phyloP scores from a whole-genome alignment of 2,113 vertebrate genomes.

The Catagonus wagneri region DNA sequence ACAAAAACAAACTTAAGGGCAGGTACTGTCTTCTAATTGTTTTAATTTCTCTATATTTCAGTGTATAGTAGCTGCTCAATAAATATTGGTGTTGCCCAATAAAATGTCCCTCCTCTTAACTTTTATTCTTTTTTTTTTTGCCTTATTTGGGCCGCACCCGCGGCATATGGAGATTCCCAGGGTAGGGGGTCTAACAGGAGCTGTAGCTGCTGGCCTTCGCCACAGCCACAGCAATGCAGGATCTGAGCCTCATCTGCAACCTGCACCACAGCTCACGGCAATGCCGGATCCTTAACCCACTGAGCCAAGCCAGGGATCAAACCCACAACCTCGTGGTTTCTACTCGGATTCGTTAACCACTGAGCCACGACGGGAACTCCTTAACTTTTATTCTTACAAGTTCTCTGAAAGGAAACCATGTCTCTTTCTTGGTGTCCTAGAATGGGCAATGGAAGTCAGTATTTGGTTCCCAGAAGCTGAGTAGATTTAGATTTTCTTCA shows the following conservation, averaged over 20 bases:
- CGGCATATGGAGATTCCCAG: no score
- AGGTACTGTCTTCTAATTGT: background rate
- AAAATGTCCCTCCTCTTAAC: slow-evolving; percentile 10
- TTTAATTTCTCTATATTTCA: slow-evolving; percentile 13
- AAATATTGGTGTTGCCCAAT: slow-evolving; percentile 26
- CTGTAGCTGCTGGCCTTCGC: no score
- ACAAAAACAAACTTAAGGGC: background rate
- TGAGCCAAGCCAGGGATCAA: no score
- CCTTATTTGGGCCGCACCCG: no score
- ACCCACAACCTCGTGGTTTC: no score
- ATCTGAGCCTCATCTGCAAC: no score
- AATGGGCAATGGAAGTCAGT: background rate
- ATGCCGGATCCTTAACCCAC: no score
- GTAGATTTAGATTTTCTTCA: slow-evolving; percentile 24
- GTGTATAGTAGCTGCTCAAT: background rate
- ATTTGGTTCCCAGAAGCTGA: slow-evolving; percentile 20
- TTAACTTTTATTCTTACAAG: background rate
- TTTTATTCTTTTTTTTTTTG: slow-evolving; percentile 45
- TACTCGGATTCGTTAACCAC: no score
- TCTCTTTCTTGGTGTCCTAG: slow-evolving; percentile 24
- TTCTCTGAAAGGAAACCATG: slow-evolving; percentile 36
- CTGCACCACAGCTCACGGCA: no score
- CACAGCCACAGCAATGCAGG: no score
- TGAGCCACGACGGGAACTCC: no score
- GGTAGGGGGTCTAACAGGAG: no score